Evolutionary conservation across 2,113 vertebrate species (phyloP).

Genomic region (Dryoscopus gambensis): DNA sequence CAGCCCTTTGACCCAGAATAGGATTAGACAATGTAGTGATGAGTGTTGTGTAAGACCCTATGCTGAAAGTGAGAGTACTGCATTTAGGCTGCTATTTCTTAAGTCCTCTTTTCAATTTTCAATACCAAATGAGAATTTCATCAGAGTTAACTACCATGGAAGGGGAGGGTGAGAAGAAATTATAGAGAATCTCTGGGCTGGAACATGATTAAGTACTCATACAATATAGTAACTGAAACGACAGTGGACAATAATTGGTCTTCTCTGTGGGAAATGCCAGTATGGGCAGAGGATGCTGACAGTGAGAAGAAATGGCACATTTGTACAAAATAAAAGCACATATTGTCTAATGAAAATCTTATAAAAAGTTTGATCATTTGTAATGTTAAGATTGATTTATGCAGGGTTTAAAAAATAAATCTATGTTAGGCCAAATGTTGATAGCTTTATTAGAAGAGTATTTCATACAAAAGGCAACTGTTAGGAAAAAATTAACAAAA

Average conservation of each 20-base stretch:
- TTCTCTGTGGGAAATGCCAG: conserved; percentile 11
- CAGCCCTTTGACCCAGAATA: not conserved
- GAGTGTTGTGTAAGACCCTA: not conserved
- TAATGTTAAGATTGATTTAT: not conserved
- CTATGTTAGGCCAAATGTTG: not conserved
- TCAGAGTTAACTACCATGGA: not conserved
- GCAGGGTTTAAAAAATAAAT: not conserved
- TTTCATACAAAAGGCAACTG: not conserved
- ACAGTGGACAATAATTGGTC: not conserved
- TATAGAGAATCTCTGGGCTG: conserved; percentile 1
- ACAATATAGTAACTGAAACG: not conserved
- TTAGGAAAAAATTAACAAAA: not conserved
- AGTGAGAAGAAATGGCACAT: not conserved
- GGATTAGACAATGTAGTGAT: not conserved
- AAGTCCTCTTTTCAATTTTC: conserved; percentile 10
- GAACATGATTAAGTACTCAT: conserved; percentile 21
- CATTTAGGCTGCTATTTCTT: not conserved
- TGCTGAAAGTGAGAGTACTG: not conserved
- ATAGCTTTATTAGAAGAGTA: not conserved
- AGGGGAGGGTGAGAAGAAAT: not conserved
- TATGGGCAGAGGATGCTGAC: not conserved
- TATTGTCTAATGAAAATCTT: not conserved
- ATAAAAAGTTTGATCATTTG: not conserved
- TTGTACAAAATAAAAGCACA: not conserved
- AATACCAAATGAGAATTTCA: not conserved